Evolutionary conservation across 2,113 vertebrate genomes (phyloP).

Genomic region (Ramphastos sulfuratus): DNA sequence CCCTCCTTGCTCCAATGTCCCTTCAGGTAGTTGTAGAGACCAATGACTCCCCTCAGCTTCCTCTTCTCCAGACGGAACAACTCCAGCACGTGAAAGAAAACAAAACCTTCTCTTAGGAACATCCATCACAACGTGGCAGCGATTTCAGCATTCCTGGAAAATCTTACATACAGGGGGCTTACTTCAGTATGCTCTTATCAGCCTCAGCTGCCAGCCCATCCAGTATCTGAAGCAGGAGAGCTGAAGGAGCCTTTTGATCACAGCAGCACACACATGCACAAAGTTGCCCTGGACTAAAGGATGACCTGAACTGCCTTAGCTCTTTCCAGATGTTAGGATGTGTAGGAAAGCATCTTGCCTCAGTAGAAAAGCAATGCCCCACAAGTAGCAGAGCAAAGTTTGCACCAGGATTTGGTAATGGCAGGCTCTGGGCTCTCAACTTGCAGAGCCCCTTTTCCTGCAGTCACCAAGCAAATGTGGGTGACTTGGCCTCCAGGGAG

Average conservation of each 20-base stretch:
- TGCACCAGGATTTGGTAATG: background rate
- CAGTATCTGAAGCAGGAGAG: background rate
- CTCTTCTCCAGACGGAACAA: too few relatives aligned
- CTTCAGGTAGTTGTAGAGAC: too few relatives aligned
- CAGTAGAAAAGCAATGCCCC: background rate
- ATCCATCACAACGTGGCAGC: background rate
- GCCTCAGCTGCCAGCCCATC: background rate
- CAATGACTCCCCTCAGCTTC: too few relatives aligned
- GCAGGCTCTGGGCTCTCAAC: background rate
- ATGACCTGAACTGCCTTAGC: background rate
- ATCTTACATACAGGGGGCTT: background rate
- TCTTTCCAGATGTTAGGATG: background rate
- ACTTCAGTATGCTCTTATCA: background rate
- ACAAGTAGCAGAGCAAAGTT: background rate
- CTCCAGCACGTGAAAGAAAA: background rate
- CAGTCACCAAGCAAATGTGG: background rate
- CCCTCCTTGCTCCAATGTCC: too few relatives aligned
- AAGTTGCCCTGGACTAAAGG: background rate
- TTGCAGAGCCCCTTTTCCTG: background rate
- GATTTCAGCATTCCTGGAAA: conserved; percentile 39
- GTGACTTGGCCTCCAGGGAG: background rate
- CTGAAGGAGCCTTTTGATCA: conserved; percentile 11
- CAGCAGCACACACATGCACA: background rate
- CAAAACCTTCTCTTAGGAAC: background rate
- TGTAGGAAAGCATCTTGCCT: background rate